phyloP scores from a whole-genome alignment of 2,888 invertebrate species.

The Rhimphoctona megacephalus region DNA sequence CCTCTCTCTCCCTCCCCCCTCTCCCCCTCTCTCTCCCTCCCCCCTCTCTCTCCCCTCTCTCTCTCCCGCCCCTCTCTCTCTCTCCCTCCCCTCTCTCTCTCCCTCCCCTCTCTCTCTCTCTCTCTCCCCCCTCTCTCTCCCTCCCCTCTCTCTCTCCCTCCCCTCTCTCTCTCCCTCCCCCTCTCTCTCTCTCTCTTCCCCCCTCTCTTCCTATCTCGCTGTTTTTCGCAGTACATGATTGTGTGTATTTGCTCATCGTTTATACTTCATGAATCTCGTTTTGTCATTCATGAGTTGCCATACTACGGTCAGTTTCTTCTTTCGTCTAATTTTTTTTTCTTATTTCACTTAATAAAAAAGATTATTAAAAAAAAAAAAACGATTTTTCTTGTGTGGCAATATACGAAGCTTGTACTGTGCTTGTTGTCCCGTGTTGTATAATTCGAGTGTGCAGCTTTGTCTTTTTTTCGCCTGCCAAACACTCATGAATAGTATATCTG shows the following conservation, averaged over 20 bases:
- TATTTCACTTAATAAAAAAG: constrained; percentile 12
- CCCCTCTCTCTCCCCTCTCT: constrained; percentile 27
- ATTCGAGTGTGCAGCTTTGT: constrained; percentile 67
- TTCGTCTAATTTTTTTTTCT: constrained; percentile 9
- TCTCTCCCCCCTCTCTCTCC: too few relatives aligned
- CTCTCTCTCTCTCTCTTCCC: constrained; percentile 27
- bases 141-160: too few relatives aligned
- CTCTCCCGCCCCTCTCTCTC: constrained; percentile 39
- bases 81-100: constrained; percentile 36
- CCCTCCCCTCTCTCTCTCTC: constrained; percentile 64
- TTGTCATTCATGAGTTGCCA: constrained; percentile 26
- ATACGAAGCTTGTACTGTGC: constrained; percentile 64
- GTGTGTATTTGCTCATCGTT: constrained; percentile 60
- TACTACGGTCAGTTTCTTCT: constrained; percentile 1
- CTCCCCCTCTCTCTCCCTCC: constrained; percentile 27
- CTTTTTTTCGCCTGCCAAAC: constrained; percentile 58
- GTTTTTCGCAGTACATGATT: constrained; percentile 60
- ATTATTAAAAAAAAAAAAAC: constrained; percentile 11
- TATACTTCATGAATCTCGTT: constrained; percentile 57
- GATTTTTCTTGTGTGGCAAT: constrained; percentile 58
- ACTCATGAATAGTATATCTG: constrained; percentile 22
- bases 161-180: too few relatives aligned
- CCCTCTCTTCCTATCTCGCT: constrained; percentile 32
- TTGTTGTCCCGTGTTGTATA: constrained; percentile 67
- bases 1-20: constrained; percentile 20